A percentile compares a stretch with the other conserved stretches of the same genome.
phyloP scores from a whole-genome alignment of 1,140 invertebrate species.

The Brachionus rubens region DNA sequence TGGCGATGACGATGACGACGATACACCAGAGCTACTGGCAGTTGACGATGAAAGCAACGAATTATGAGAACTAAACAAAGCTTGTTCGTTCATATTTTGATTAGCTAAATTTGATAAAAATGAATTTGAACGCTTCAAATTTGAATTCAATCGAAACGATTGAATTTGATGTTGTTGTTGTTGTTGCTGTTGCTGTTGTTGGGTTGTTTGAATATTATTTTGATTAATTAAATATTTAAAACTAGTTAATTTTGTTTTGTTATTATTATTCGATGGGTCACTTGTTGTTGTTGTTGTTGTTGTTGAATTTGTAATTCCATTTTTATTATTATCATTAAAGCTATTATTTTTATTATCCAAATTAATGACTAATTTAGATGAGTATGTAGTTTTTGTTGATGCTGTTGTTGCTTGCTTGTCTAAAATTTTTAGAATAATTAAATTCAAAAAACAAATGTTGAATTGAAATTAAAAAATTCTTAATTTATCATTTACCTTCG shows the following conservation, averaged over 20 bases:
- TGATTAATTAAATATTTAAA: background rate
- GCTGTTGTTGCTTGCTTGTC: background rate
- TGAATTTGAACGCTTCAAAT: slow-evolving; percentile 9
- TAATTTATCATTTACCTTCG: no score
- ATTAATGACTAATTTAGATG: slow-evolving; percentile 32
- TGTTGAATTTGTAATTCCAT: no score
- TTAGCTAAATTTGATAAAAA: background rate
- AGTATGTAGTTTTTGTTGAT: background rate
- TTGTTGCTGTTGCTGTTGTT: background rate
- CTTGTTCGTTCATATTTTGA: background rate
- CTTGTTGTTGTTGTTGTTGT: background rate
- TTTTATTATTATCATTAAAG: no score
- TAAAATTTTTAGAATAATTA: background rate
- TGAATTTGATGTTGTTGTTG: background rate
- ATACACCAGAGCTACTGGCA: background rate
- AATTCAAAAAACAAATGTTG: no score
- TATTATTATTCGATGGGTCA: background rate
- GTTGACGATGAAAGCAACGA: background rate
- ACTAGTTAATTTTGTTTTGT: background rate
- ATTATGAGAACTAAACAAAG: background rate
- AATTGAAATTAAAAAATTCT: no score
- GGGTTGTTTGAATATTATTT: no score
- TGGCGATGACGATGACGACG: slow-evolving; percentile 4
- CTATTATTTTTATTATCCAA: slow-evolving; percentile 14
- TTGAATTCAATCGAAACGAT: background rate